Base-by-base conservation (phyloP, 2,888 invertebrate genomes). In the Schizaphis graminum region DNA sequence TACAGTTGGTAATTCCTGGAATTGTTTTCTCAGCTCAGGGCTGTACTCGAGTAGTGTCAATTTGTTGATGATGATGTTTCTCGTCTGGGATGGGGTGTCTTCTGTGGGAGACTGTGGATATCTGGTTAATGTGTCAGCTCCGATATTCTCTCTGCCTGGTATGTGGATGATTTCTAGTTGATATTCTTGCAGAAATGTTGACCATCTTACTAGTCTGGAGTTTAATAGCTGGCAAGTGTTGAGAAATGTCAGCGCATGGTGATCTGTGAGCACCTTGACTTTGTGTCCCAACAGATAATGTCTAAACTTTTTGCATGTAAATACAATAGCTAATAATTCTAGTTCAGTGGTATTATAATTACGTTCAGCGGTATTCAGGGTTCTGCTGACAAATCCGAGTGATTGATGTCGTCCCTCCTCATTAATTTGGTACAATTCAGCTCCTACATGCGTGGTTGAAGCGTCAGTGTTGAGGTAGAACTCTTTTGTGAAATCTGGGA, bases 291-390 rank as follows among this genome's bases (percentile, higher is more conserved):
- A 89, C 49, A 49, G 11, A 49, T 49, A 94, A 44, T 94, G 47
- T 26, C 86, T 11, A 88, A 89, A 94, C 44, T 85, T 91, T 24
- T 28, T 47, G 49, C 94, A 94, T 3, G 57, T 84, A 87, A 67
- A 88, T 4, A 87, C 77, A 24, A 94, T n/a, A 0, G 93, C 91
- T 35, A 94, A 49, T 53, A 89, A 26, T 44, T 94, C 94, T n/a
- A 91, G 84, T 77, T 94, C 94, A 0, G 90, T 93, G 11, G 91
- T 86, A 21, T 44, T 53, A 56, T 92, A 94, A 10, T 57, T 44
- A 26, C 1, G 3, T 49, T 94, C 92, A 5, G 44, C 47, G 0
- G 2, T 44, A 2, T 53, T 89, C 0, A 94, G 44, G n/a, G n/a
- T 16, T 35, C 92, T 13, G 13, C 91, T 91, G 24, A 41, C 61